These are phyloP conservation scores for Motacilla alba DNA, from an alignment of 2,113 vertebrate species.

Conservation along the genomic window DNA sequence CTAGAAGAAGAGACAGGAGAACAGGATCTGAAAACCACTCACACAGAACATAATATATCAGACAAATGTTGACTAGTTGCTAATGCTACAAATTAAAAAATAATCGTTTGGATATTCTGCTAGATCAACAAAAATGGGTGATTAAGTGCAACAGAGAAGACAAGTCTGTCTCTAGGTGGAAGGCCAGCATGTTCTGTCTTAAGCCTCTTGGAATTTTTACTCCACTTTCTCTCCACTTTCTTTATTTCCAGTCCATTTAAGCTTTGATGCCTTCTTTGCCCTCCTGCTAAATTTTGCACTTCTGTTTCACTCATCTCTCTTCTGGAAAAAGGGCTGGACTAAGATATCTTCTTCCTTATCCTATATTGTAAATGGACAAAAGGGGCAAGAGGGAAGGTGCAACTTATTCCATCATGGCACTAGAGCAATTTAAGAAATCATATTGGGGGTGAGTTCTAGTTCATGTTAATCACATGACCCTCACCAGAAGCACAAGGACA, in stretches of 20 bases:
- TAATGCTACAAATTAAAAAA: not conserved
- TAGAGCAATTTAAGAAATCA: not conserved
- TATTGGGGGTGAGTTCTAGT: not conserved
- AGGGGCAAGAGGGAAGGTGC: not conserved
- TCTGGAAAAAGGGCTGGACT: not conserved
- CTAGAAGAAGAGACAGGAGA: not conserved
- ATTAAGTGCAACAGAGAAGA: not conserved
- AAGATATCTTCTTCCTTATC: not conserved
- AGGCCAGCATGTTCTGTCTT: not conserved
- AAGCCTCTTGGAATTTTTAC: not conserved
- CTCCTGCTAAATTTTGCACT: not conserved
- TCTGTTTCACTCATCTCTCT: not conserved
- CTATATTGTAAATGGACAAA: not conserved
- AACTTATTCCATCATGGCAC: not conserved
- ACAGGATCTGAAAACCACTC: not conserved
- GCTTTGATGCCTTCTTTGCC: not conserved
- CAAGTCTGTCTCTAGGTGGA: not conserved
- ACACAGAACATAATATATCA: not conserved
- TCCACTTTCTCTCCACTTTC: not conserved
- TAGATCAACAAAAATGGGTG: not conserved
- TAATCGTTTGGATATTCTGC: not conserved
- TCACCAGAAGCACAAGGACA: not conserved
- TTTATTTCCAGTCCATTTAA: not conserved
- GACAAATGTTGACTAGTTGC: not conserved
- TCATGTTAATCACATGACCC: not conserved